phyloP scores from a whole-genome alignment of 1,140 invertebrate species.

The Kradibia gibbosae region DNA sequence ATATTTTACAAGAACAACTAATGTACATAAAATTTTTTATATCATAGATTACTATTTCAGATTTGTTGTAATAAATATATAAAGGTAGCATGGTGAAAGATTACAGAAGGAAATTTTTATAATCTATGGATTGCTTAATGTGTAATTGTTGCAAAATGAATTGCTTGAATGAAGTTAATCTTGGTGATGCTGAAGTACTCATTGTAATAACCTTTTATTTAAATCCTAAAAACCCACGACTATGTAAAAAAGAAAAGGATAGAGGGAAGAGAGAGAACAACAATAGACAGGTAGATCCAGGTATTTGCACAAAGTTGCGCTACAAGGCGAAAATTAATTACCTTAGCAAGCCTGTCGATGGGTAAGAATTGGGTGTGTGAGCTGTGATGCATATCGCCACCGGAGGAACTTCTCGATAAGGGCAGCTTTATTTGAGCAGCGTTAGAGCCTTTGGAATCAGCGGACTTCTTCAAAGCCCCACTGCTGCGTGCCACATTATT shows the following conservation, averaged over 20 bases:
- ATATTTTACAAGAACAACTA: too few species aligned
- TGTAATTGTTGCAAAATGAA: too few species aligned
- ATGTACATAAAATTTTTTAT: too few species aligned
- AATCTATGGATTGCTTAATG: too few species aligned
- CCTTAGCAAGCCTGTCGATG: slow-evolving; percentile 80
- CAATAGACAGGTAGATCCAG: background rate
- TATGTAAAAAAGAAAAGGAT: background rate
- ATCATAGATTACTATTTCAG: too few species aligned
- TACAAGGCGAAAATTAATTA: slow-evolving; percentile 56
- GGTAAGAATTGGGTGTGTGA: slow-evolving; percentile 77
- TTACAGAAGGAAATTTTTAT: too few species aligned
- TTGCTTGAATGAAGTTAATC: too few species aligned
- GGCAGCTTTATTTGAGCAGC: slow-evolving; percentile 5
- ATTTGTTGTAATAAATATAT: too few species aligned
- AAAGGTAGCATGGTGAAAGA: too few species aligned
- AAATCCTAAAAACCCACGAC: too few species aligned
- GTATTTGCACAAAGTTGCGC: background rate
- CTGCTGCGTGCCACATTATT: slow-evolving; percentile 59
- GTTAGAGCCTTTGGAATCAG: slow-evolving; percentile 31
- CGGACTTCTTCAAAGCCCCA: slow-evolving; percentile 49
- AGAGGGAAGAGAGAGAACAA: background rate
- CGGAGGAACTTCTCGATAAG: slow-evolving; percentile 75
- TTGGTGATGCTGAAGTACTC: too few species aligned
- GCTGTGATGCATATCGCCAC: slow-evolving; percentile 75
- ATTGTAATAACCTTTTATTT: too few species aligned